Evolutionary conservation across 2,888 invertebrate genomes (phyloP).

Genomic region (Cheilosia variabilis): DNA sequence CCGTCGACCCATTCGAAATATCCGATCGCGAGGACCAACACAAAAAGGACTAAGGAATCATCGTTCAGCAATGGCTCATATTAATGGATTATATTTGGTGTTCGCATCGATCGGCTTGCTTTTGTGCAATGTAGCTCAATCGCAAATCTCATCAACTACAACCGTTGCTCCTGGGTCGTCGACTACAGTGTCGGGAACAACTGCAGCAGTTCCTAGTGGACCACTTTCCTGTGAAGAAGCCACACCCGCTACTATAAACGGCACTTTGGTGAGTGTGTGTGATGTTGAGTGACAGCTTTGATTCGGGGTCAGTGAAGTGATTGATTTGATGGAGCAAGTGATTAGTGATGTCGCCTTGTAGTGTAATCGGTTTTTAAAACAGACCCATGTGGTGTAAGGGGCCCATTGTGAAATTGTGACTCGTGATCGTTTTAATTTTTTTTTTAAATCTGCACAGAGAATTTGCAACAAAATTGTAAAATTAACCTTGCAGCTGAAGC

Average conservation of each 20-base stretch:
- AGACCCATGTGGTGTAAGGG: neutral
- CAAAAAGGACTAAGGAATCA: constrained; percentile 9
- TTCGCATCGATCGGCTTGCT: constrained; percentile 23
- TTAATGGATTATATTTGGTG: constrained; percentile 25
- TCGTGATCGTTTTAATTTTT: too few species aligned
- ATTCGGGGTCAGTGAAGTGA: constrained; percentile 4
- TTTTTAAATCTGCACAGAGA: too few species aligned
- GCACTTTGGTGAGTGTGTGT: constrained; percentile 48
- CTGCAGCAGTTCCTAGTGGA: neutral
- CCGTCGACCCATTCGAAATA: constrained; percentile 47
- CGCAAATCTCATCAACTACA: constrained; percentile 4
- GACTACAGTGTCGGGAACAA: neutral
- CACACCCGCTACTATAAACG: constrained; percentile 11
- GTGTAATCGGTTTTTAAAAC: constrained; percentile 14
- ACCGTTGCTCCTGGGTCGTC: neutral
- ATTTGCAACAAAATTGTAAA: too few species aligned
- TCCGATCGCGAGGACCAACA: neutral
- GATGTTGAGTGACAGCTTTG: constrained; percentile 7
- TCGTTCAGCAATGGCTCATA: constrained; percentile 20
- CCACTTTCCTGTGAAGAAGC: constrained; percentile 26
- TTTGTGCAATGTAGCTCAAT: constrained; percentile 6
- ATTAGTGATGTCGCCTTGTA: constrained; percentile 23
- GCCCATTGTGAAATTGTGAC: neutral
- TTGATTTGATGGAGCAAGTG: constrained; percentile 3
- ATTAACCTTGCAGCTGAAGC: neutral